Conservation (phyloP, 2,797 vertebrate species). For the Luscinia luscinia region DNA sequence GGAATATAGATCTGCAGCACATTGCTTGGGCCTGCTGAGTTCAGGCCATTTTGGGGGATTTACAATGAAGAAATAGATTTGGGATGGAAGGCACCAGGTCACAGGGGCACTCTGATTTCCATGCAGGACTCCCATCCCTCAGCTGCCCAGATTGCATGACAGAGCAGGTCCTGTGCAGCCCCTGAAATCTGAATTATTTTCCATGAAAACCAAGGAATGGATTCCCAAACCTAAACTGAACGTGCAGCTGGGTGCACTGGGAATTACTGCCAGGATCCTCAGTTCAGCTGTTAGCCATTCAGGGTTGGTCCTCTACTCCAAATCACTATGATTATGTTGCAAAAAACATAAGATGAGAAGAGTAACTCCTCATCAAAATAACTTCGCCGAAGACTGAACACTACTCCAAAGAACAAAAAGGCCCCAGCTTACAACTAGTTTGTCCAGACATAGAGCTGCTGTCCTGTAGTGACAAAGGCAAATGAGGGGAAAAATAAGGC, state of each 20-base stretch:
- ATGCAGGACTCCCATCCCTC: neutral
- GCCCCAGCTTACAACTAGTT: neutral
- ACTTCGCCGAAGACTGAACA: neutral
- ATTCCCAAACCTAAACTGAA: neutral
- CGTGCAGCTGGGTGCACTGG: neutral
- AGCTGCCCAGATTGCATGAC: fast-evolving
- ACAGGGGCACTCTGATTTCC: neutral
- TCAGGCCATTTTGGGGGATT: neutral
- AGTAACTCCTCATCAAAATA: neutral
- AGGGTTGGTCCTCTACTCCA: neutral
- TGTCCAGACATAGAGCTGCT: neutral
- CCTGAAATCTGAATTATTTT: neutral
- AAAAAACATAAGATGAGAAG: neutral
- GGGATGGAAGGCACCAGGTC: neutral
- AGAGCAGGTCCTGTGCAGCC: neutral
- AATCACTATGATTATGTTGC: neutral
- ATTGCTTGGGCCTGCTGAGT: neutral
- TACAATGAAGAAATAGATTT: neutral
- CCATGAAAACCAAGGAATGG: neutral
- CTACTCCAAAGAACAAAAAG: neutral
- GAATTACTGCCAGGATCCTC: neutral
- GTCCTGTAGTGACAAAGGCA: neutral
- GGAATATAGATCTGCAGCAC: neutral
- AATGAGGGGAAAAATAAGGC: neutral
- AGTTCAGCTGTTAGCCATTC: neutral